Percentiles rank a stretch among this genome's conserved stretches.
These are phyloP conservation scores for Brenthis hecate DNA, from an alignment of 2,888 invertebrate genomes.

Conservation along the genomic window DNA sequence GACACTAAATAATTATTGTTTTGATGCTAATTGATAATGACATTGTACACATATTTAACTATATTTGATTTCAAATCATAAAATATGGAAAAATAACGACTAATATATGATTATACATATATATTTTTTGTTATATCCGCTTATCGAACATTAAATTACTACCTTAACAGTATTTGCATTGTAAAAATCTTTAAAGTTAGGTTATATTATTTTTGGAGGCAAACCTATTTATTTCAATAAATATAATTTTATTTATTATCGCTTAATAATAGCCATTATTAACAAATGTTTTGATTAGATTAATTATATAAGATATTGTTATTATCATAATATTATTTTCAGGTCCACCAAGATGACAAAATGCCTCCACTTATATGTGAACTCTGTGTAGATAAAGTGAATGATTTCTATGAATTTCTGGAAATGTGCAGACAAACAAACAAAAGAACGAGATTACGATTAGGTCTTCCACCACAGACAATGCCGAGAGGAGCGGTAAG, in stretches of 20 bases:
- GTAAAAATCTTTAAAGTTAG: conserved; percentile 10
- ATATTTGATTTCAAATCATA: no score
- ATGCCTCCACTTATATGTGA: conserved; percentile 85
- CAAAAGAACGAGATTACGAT: conserved; percentile 67
- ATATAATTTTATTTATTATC: no score
- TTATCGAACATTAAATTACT: no score
- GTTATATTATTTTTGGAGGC: conserved; percentile 2
- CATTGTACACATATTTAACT: neutral
- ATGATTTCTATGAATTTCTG: conserved; percentile 83
- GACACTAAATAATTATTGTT: conserved; percentile 6
- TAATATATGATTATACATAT: no score
- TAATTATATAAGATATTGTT: conserved; percentile 3
- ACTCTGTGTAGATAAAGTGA: conserved; percentile 83
- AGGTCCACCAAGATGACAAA: conserved; percentile 81
- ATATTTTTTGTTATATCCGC: no score
- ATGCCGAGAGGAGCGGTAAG: conserved; percentile 49
- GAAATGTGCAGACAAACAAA: conserved; percentile 82
- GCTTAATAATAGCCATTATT: neutral
- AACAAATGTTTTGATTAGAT: neutral
- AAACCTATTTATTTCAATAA: no score
- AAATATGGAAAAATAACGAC: no score
- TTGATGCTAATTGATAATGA: conserved; percentile 4
- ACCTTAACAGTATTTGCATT: neutral
- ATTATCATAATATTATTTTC: conserved; percentile 37
- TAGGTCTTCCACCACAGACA: conserved; percentile 64